Base-by-base conservation (phyloP, 2,113 vertebrate genomes). In the Protomyctophum bolini region DNA sequence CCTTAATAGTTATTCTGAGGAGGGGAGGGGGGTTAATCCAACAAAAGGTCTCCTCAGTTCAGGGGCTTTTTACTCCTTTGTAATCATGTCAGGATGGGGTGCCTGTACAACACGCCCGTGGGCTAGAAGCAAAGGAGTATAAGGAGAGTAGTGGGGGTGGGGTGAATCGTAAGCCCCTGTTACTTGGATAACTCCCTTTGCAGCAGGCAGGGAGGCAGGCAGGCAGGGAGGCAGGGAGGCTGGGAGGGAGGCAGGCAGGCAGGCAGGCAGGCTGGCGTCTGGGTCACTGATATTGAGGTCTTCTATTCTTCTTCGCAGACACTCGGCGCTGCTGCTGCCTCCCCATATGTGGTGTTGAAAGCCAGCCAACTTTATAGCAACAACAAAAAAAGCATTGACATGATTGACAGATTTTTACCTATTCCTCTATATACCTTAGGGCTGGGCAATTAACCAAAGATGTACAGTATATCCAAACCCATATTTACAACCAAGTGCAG, bases 161-260 rank as follows among this genome's bases (percentile, higher is more conserved):
- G 69, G 29, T 80, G 75, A 72, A 80, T 87, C 80, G 76, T 54
- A 73, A 79, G 72, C 81, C 78, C 63, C 79, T 69, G 68, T 21
- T 21, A 21, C 58, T 58, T 78, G 65, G 12, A 58, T 64, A 81
- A 81, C 75, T 62, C 58, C 56, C 50, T 48, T 74, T 77, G 76
- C 46, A n/a, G 72, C 72, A 65, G 49, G 48, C 73, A n/a, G 8
- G 51, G 10, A 2, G 51, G 10, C 8, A 12, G 51, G 51, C 21
- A 21, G 21, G 21, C 21, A 21, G 21, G 21, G 1, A 21, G 21
- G 72, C 72, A 65, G 49, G 49, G n/a, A n/a, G n/a, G n/a, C n/a
- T n/a, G n/a, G n/a, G n/a, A n/a, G 8, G 51, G 10, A 2, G 51
- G 10, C 8, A 12, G 51, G 51, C 21, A 21, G 21, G 21, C 21